Conservation (phyloP, 2,888 invertebrate genomes). For the Lasioglossum zephyrum region DNA sequence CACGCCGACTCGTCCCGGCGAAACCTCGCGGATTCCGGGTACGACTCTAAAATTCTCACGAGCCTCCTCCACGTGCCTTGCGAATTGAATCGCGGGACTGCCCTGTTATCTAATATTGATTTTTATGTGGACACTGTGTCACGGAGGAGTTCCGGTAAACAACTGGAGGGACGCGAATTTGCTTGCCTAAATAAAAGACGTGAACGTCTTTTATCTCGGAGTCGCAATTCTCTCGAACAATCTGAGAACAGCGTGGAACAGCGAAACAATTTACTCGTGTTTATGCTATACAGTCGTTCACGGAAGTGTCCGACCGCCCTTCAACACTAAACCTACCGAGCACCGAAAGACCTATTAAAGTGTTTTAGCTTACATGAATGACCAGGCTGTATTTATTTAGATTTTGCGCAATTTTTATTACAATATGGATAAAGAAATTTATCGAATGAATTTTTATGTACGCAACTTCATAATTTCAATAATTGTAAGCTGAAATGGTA, state of each 20-base stretch:
- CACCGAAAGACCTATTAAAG: too few species aligned
- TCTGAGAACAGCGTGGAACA: background rate
- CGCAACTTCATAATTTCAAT: too few species aligned
- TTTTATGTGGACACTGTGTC: slow-evolving; percentile 16
- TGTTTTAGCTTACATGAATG: too few species aligned
- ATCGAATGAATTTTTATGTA: too few species aligned
- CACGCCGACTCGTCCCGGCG: background rate
- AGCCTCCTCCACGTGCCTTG: background rate
- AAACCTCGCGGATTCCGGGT: background rate
- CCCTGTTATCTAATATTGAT: slow-evolving; percentile 12
- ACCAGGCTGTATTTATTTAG: too few species aligned
- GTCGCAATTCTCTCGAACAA: background rate
- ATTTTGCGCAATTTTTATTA: too few species aligned
- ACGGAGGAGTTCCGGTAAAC: background rate
- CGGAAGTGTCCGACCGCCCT: too few species aligned
- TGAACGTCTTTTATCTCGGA: background rate
- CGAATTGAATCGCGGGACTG: slow-evolving; percentile 5
- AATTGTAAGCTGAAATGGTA: too few species aligned
- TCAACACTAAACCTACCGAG: too few species aligned
- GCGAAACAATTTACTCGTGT: background rate
- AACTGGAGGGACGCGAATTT: background rate
- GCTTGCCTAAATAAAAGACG: slow-evolving; percentile 1
- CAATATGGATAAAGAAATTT: too few species aligned
- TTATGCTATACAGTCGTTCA: background rate
- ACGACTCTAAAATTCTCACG: slow-evolving; percentile 16